phyloP scores from a whole-genome alignment of 1,140 invertebrate genomes.

The Drosophila bocki region DNA sequence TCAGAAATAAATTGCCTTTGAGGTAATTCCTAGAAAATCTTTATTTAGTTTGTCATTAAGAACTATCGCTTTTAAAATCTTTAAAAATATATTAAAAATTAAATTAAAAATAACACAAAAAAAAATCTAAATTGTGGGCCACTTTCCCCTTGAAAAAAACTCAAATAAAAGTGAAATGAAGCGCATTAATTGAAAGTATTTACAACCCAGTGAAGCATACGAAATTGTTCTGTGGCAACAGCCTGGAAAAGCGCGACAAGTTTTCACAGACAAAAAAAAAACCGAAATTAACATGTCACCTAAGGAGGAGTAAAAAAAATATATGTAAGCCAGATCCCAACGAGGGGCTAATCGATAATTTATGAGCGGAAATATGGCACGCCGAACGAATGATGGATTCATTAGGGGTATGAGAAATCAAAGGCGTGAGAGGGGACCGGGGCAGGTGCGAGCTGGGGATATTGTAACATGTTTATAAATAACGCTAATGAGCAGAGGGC shows the following conservation, averaged over 20 bases:
- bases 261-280: constrained; percentile 41
- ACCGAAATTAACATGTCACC: constrained; percentile 72
- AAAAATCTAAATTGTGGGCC: not conserved
- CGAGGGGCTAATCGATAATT: constrained; percentile 74
- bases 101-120: too few relatives aligned
- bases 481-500: constrained; percentile 65
- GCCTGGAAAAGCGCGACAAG: constrained; percentile 50
- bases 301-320: constrained; percentile 21
- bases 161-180: constrained; percentile 31
- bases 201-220: constrained; percentile 50
- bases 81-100: not conserved
- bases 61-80: not conserved
- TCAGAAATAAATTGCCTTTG: too few relatives aligned
- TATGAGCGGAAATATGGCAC: constrained; percentile 72
- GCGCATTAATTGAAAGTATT: constrained; percentile 68
- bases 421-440: not conserved
- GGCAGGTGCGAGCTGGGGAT: constrained; percentile 32
- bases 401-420: constrained; percentile 1
- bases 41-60: not conserved
- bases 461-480: constrained; percentile 78
- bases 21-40: not conserved
- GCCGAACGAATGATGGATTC: constrained; percentile 48
- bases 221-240: constrained; percentile 40
- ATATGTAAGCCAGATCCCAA: constrained; percentile 18
- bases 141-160: constrained; percentile 1